A percentile compares a stretch with the other conserved stretches of the same genome.
Conservation (phyloP, 2,113 vertebrate genomes). For the Miniopterus natalensis region DNA sequence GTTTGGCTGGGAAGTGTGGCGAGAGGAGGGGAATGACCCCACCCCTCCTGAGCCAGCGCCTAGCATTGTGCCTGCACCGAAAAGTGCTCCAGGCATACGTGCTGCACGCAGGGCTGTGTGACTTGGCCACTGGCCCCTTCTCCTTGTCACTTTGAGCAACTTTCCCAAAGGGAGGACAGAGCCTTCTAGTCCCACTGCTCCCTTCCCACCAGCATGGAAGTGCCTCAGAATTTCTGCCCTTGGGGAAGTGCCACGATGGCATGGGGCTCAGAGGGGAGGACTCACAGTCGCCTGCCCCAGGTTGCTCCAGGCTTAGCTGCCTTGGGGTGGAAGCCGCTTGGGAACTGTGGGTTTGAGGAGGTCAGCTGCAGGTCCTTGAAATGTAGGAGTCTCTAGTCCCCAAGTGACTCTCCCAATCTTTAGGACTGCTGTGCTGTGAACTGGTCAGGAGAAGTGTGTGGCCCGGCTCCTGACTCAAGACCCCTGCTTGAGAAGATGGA, state of each 20-base stretch:
- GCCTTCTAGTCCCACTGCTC: no score
- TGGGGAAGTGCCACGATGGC: not conserved
- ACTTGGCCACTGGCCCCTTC: not conserved
- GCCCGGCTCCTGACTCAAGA: not conserved
- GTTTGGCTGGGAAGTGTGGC: not conserved
- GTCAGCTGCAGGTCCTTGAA: not conserved
- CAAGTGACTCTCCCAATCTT: no score
- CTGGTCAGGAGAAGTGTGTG: not conserved
- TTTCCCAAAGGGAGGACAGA: not conserved
- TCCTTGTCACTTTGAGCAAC: not conserved
- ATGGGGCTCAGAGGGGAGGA: not conserved
- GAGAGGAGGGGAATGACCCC: not conserved
- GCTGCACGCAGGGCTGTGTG: not conserved
- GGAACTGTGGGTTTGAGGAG: not conserved
- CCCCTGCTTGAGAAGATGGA: not conserved
- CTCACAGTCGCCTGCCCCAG: not conserved
- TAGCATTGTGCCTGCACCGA: not conserved
- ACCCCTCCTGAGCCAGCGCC: not conserved
- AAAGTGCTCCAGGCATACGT: accelerated
- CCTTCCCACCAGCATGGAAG: not conserved
- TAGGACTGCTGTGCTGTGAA: not conserved
- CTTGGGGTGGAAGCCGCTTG: not conserved
- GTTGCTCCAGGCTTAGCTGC: not conserved
- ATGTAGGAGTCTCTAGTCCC: not conserved
- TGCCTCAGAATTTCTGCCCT: not conserved